Evolutionary conservation across 2,888 invertebrate genomes (phyloP), one percentile per base, ranked within the genome.

Genomic region (Eupithecia pulchellata): DNA sequence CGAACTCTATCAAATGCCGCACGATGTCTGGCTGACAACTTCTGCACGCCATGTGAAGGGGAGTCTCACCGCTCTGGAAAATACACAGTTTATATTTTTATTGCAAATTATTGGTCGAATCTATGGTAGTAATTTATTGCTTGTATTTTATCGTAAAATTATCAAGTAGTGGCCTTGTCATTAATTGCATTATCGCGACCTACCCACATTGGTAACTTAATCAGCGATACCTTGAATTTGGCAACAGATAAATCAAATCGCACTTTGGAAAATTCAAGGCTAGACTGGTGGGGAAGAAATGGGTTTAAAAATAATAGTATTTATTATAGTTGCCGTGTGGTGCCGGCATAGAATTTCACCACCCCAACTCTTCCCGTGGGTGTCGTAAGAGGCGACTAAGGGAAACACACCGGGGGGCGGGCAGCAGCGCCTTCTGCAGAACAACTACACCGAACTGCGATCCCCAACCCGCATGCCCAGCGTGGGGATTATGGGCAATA

Each of bases 41-140:
- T 74, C 98, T 95, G 82, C 98, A 98, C 4, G 99, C 99, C 87
- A 99, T 96, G 86, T 99, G 99, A 20, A 99, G 95, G 0, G 99
- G 98, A 0, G 99, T 99, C 94, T 99, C 99, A 2, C 99, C 99
- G 83, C 95, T 96, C 98, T 99, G 86, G 9, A 80, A 82, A 61
- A 64, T n/a, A 66, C 75, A 69, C 64, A 71, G 65, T 20, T 20
- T 25, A 1, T 8, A 25, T 25, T 52, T 0, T 52, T 52, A 25
- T 25, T 52, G 1, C n/a, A 47, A 52, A 52, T 20, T 11, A 25
- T 25, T 52, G 20, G 3, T 11, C 25, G 11, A 52, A 52, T 52
- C 11, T n/a, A 11, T 20, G 2, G 8, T 47, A 47, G 47, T 52
- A 0, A 47, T 11, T 25, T 29, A 57, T 6, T 57, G 14, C 17